Evolutionary conservation across 2,797 vertebrate species (phyloP).

Genomic region (Tachyglossus aculeatus): DNA sequence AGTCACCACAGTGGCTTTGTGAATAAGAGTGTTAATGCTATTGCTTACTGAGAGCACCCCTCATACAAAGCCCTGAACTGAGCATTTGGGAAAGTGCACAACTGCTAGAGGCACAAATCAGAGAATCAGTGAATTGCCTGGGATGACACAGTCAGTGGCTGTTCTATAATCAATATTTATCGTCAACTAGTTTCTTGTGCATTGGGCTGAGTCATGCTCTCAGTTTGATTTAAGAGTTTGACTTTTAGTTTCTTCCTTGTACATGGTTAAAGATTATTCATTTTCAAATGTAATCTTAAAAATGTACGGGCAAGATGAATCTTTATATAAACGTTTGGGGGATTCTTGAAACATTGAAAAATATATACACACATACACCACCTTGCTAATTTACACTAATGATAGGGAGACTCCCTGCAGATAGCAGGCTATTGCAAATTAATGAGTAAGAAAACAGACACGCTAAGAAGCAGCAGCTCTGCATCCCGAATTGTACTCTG

Average conservation of each 20-base stretch:
- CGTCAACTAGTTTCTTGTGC: constrained; percentile 61
- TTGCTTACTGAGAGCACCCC: no score
- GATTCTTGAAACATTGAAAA: no score
- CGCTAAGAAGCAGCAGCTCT: constrained; percentile 10
- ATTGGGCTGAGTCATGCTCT: constrained; percentile 60
- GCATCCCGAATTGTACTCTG: neutral
- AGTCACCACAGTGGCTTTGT: no score
- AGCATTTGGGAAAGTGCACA: no score
- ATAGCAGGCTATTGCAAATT: constrained; percentile 5
- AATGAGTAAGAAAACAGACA: neutral
- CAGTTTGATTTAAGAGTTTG: constrained; percentile 66
- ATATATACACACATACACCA: no score
- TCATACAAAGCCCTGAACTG: no score
- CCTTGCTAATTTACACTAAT: constrained; percentile 7
- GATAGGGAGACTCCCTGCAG: neutral
- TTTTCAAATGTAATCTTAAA: constrained; percentile 50
- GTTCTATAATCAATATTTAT: constrained; percentile 62
- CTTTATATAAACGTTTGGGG: constrained; percentile 48
- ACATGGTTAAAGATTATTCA: constrained; percentile 46
- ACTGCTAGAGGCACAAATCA: no score
- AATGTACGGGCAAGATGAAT: constrained; percentile 43
- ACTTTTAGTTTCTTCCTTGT: constrained; percentile 67
- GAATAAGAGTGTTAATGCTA: no score
- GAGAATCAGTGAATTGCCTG: constrained; percentile 52
- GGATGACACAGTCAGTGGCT: constrained; percentile 49